Percentiles rank a stretch among this genome's conserved stretches.
Evolutionary conservation across 2,113 vertebrate genomes (phyloP).

Genomic region (Numida meleagris): DNA sequence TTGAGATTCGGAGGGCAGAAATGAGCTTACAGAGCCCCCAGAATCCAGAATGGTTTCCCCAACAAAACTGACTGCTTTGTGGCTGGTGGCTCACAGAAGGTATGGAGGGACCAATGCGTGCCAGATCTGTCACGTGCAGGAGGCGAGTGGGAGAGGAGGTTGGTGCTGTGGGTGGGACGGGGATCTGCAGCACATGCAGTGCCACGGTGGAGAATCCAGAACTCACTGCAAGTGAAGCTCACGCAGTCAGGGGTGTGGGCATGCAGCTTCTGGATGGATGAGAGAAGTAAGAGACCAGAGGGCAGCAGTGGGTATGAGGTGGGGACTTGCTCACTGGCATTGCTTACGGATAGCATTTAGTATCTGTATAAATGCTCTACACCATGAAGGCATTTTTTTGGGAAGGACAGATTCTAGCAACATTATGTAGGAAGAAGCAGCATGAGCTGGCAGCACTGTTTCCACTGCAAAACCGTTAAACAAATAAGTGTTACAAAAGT

Average conservation of each 20-base stretch:
- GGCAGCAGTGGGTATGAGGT: background rate
- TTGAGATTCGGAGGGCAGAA: background rate
- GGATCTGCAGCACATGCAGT: background rate
- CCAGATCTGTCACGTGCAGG: rapidly evolving
- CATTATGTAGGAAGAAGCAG: slow-evolving; percentile 13
- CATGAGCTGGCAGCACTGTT: slow-evolving; percentile 40
- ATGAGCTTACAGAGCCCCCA: background rate
- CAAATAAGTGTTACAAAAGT: slow-evolving; percentile 72
- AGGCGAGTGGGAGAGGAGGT: background rate
- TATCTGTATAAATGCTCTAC: background rate
- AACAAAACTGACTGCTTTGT: background rate
- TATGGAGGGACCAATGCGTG: rapidly evolving
- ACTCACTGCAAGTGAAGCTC: rapidly evolving
- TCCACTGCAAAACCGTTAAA: slow-evolving; percentile 59
- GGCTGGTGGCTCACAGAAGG: background rate
- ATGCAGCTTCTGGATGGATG: background rate
- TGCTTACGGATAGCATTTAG: background rate
- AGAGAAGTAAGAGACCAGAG: background rate
- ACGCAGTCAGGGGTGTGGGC: rapidly evolving
- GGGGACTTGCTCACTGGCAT: background rate
- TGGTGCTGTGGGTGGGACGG: background rate
- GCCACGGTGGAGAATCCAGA: rapidly evolving
- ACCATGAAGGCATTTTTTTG: background rate
- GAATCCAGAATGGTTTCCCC: background rate
- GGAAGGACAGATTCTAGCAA: background rate